These are phyloP conservation scores for Clistopyga incitator DNA, from an alignment of 2,888 invertebrate species.

Conservation along the genomic window DNA sequence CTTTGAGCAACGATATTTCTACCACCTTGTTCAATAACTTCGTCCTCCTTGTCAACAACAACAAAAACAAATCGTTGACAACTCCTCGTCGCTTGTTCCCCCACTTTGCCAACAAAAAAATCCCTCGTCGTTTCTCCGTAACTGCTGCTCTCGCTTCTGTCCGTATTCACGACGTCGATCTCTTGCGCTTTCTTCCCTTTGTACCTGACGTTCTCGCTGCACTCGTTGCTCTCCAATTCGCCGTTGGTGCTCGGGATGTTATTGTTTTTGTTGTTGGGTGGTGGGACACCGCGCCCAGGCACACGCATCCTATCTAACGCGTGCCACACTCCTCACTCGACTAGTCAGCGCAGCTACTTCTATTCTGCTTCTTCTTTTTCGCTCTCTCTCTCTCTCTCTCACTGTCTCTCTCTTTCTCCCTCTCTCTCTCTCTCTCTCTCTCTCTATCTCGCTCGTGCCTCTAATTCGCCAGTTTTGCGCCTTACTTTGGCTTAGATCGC, in stretches of 20 bases:
- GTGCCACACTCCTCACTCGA: conserved; percentile 80
- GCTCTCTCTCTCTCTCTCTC: conserved; percentile 45
- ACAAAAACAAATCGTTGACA: neutral
- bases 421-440: conserved; percentile 51
- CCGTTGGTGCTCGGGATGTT: conserved; percentile 50
- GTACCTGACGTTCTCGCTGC: conserved; percentile 19
- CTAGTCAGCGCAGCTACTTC: conserved; percentile 30
- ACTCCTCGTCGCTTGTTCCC: neutral
- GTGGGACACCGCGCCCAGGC: conserved; percentile 82
- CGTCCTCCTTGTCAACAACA: neutral
- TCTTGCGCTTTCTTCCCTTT: neutral
- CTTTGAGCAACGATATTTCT: neutral
- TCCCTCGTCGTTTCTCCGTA: neutral
- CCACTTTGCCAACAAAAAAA: neutral
- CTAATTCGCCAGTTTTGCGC: neutral
- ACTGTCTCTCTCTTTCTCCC: conserved; percentile 47
- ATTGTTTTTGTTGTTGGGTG: conserved; percentile 73
- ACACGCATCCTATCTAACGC: conserved; percentile 84
- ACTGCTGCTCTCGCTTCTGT: neutral
- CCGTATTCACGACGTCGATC: conserved; percentile 36
- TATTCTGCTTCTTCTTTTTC: conserved; percentile 64
- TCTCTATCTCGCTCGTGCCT: conserved; percentile 34
- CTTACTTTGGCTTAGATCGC: neutral
- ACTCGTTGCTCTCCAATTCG: conserved; percentile 32
- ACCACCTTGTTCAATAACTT: neutral